Evolutionary conservation across 2,797 vertebrate species (phyloP).

Genomic region (Cryptoblepharus egeriae): DNA sequence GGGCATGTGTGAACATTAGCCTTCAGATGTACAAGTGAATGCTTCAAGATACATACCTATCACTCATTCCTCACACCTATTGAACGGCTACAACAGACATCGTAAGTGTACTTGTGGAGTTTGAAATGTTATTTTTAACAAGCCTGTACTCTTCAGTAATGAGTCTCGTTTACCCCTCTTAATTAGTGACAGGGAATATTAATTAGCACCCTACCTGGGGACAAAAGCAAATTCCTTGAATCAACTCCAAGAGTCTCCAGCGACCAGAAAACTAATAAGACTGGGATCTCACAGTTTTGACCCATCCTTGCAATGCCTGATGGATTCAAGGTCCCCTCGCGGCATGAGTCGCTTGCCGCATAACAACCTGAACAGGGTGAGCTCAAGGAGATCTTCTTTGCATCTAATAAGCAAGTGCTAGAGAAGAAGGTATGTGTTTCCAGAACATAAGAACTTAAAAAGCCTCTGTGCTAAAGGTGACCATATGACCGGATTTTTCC

Average conservation of each 20-base stretch:
- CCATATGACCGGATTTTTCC: too few species aligned
- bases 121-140: constrained; percentile 36
- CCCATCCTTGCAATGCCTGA: background rate
- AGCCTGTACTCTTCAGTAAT: constrained; percentile 25
- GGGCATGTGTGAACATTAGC: too few species aligned
- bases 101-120: background rate
- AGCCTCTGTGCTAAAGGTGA: too few species aligned
- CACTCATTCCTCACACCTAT: too few species aligned
- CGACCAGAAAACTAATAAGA: background rate
- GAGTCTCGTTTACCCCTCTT: constrained; percentile 39
- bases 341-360: too few species aligned
- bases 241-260: constrained; percentile 17
- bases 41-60: too few species aligned
- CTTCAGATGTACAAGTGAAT: too few species aligned
- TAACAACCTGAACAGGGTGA: background rate
- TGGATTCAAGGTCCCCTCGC: background rate
- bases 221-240: constrained; percentile 20
- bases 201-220: constrained; percentile 47
- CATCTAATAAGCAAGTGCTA: too few species aligned
- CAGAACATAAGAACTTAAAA: too few species aligned
- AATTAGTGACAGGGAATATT: constrained; percentile 43
- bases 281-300: background rate
- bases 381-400: background rate
- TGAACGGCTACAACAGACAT: too few species aligned
- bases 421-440: background rate